Conservation (phyloP, 2,888 invertebrate genomes). For the Acanthopleura granulata region DNA sequence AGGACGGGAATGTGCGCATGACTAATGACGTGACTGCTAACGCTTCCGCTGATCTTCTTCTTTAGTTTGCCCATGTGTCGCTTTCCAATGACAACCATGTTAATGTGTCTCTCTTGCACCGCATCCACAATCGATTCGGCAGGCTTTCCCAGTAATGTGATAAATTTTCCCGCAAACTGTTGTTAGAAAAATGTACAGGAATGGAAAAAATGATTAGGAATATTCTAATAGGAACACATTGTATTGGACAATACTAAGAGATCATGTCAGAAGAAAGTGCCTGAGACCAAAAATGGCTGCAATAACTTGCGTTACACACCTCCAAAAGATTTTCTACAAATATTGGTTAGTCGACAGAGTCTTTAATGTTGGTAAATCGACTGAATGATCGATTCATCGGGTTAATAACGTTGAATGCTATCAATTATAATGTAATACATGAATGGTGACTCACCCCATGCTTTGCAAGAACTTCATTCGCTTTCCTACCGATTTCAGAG, state of each 20-base stretch:
- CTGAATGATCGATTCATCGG: too few relatives aligned
- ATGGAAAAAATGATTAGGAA: too few relatives aligned
- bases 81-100: neutral
- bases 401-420: too few relatives aligned
- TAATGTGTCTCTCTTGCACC: neutral
- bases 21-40: slow-evolving; percentile 13
- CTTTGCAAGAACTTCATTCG: neutral
- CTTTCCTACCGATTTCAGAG: neutral
- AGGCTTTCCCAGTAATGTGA: neutral
- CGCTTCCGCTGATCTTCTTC: slow-evolving; percentile 13
- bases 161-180: neutral
- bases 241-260: too few relatives aligned
- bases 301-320: too few relatives aligned
- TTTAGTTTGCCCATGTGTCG: slow-evolving; percentile 2
- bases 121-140: slow-evolving; percentile 2
- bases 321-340: too few relatives aligned
- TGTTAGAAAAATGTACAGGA: neutral
- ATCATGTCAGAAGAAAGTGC: too few relatives aligned
- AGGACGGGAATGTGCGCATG: slow-evolving; percentile 5
- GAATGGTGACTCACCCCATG: slow-evolving; percentile 4
- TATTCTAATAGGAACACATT: too few relatives aligned
- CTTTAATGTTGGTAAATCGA: too few relatives aligned
- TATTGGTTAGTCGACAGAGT: too few relatives aligned
- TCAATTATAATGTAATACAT: too few relatives aligned
- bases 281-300: too few relatives aligned